A percentile compares a stretch with the other conserved stretches of the same genome.
Evolutionary conservation across 2,113 vertebrate species (phyloP).

Genomic region (Antechinus flavipes): DNA sequence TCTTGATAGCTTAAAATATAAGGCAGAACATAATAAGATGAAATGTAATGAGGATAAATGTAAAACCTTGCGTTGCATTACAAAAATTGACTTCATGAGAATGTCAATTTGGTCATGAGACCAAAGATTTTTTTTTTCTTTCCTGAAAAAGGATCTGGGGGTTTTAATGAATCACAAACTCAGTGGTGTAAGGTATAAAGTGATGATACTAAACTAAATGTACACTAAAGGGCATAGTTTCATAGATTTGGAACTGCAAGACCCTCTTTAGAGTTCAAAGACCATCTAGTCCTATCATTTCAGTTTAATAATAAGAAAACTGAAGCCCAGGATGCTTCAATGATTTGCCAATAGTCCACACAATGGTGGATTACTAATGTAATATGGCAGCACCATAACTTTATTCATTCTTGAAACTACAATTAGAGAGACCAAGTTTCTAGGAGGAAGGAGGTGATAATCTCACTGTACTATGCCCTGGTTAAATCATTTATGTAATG

Average conservation of each 20-base stretch:
- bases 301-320: not conserved
- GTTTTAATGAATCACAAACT: not conserved
- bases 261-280: not conserved
- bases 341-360: not conserved
- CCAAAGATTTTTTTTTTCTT: not conserved
- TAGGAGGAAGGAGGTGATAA: not conserved
- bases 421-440: not conserved
- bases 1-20: not conserved
- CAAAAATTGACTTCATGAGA: not conserved
- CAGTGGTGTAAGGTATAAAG: not conserved
- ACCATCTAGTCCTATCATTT: not conserved
- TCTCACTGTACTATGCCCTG: not conserved
- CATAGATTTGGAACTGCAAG: not conserved
- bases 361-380: not conserved
- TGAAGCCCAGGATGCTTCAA: not conserved
- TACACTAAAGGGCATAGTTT: not conserved
- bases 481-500: not conserved
- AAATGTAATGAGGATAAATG: not conserved
- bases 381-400: not conserved
- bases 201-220: no score
- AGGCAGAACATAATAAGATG: not conserved
- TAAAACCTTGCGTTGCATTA: not conserved
- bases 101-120: not conserved
- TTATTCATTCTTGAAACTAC: not conserved
- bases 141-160: not conserved